Evolutionary conservation across 2,888 invertebrate genomes (phyloP), one percentile per base, ranked within the genome.

Genomic region (Dimorphilus gyrociliatus): DNA sequence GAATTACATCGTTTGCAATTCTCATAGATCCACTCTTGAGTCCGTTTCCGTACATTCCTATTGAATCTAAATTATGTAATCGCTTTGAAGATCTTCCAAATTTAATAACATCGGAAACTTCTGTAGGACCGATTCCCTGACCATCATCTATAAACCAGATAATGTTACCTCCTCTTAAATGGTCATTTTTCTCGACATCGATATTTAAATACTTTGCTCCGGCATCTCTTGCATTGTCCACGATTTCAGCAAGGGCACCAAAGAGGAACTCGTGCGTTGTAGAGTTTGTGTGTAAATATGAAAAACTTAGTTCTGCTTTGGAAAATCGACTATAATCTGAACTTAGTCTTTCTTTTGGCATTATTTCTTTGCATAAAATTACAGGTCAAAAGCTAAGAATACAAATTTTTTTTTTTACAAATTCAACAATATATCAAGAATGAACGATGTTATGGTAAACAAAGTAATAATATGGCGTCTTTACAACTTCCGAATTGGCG

Each of bases 41-140:
- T 25, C 67, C 67, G 47, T 65, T 65, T 36, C 67, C 67, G 37
- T 66, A 67, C 55, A 65, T 65, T 14, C 67, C 66, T 41, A 66
- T 64, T 8, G 54, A 50, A 34, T 62, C 61, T 14, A 48, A 36
- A 15, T 48, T 45, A n/a, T n/a, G n/a, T n/a, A n/a, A n/a, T 30
- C 50, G 48, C 38, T 64, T 64, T 3, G 44, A 42, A 14, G 63
- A 62, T 37, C 55, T 53, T 13, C 64, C 64, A 48, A 65, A 66
- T 23, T 55, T 57, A 10, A 66, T 55, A 19, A 65, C 58, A 32
- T 58, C 56, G 10, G 50, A 45, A 8, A 60, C 58, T 32, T 65
- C 65, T 30, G 40, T 63, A 63, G 34, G 55, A 27, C 53, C 51
- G 65, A 66, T 66, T 25, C 66, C 66, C 36, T 53, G 51, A 8